Evolutionary conservation across 2,113 vertebrate species (phyloP), one percentile per base, ranked within the genome.

Genomic region (Microtus richardsoni): DNA sequence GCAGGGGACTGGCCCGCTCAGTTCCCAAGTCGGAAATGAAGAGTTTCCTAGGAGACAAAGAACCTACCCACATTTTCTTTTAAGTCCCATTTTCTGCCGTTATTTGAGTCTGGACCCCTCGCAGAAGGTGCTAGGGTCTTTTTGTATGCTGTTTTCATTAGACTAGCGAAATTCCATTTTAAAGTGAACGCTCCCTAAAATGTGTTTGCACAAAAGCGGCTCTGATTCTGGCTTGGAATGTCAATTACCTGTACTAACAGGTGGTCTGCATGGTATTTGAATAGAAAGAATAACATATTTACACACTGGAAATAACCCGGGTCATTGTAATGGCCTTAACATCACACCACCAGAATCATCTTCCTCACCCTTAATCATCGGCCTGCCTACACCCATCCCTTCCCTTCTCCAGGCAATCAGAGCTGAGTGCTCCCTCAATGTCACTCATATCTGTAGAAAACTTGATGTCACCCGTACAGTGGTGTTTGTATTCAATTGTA

Each of bases 231-330:
- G 54, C 74, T 89, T 62, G 49, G 49, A 79, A 78, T 93, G 41
- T 95, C n/a, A 88, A 19, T 95, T 93, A 96, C 66, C 91, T 96
- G 97, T 97, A 92, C 94, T 94, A 80, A 60, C 47, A 21, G 41
- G 47, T 93, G 89, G 91, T 11, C 87, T 70, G 80, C 74, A 12
- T 89, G 77, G n/a, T 85, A n/a, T 17, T 97, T 96, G 91, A 96
- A 88, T 74, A 97, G 71, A 70, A 73, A 58, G 71, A 97, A 92
- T 44, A 94, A 77, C 92, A 28, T 73, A 83, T 97, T 94, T 85
- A 90, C 96, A 95, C 89, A 49, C 13, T 78, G 49, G 54, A 95
- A 64, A 41, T 85, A 97, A 93, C 94, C 91, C 88, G 2, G 41
- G 85, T 13, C 58, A 39, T 95, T 87, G 93, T 96, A 80, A 96